phyloP scores from a whole-genome alignment of 2,113 vertebrate genomes.

The Sylvia atricapilla region DNA sequence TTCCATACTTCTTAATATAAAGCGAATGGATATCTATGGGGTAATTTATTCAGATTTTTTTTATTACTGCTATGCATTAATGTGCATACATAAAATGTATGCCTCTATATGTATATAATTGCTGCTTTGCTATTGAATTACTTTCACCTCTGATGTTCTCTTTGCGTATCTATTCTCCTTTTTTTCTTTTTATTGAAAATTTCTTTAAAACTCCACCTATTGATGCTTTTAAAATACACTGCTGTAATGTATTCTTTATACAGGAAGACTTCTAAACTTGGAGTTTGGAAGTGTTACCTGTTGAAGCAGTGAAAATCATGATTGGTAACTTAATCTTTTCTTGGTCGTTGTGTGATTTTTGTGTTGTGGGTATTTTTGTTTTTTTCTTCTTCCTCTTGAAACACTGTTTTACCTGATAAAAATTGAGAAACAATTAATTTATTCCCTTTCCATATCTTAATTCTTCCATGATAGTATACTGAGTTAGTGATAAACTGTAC shows the following conservation, averaged over 20 bases:
- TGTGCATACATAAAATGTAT: not conserved
- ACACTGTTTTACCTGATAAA: not conserved
- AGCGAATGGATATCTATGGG: not conserved
- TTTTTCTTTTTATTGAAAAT: not conserved
- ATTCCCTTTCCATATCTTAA: not conserved
- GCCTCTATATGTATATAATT: not conserved
- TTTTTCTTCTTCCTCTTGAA: not conserved
- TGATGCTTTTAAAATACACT: not conserved
- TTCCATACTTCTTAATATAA: not conserved
- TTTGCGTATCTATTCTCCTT: not conserved
- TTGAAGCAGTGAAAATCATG: not conserved
- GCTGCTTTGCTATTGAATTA: not conserved
- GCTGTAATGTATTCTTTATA: not conserved
- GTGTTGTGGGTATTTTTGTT: not conserved
- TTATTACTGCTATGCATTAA: not conserved
- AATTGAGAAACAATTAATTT: not conserved
- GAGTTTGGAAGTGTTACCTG: not conserved
- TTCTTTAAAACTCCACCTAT: not conserved
- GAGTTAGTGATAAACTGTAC: not conserved
- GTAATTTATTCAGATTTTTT: not conserved
- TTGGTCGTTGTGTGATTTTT: not conserved
- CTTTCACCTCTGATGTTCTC: not conserved
- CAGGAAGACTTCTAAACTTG: not conserved
- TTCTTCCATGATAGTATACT: not conserved
- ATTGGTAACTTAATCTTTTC: not conserved